A percentile compares a stretch with the other conserved stretches of the same genome.
phyloP scores from a whole-genome alignment of 1,140 invertebrate species.

The Pygmarrhopalites habei region DNA sequence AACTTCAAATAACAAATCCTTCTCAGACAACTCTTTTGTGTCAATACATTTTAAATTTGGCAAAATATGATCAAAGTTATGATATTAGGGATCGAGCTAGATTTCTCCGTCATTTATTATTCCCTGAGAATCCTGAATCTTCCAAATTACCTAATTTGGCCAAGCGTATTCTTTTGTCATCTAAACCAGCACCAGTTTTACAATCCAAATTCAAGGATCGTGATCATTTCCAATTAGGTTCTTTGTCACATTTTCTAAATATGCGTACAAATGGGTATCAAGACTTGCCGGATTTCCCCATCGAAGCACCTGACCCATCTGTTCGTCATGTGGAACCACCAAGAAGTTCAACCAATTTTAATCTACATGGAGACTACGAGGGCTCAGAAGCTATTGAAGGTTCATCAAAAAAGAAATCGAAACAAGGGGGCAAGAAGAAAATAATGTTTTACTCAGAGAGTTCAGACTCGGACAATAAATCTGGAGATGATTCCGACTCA shows the following conservation, averaged over 20 bases:
- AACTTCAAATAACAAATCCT: conserved; percentile 82
- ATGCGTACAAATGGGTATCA: conserved; percentile 75
- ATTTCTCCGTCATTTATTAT: conserved; percentile 73
- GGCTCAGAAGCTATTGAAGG: too few species aligned
- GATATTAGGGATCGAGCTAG: conserved; percentile 92
- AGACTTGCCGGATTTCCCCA: conserved; percentile 78
- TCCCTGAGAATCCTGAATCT: conserved; percentile 50
- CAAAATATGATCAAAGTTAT: conserved; percentile 96
- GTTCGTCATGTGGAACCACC: conserved; percentile 68
- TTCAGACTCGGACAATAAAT: too few species aligned
- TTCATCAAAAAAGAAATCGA: too few species aligned
- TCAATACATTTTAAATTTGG: conserved; percentile 91
- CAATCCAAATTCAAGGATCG: conserved; percentile 63
- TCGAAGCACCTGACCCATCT: conserved; percentile 62
- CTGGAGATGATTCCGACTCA: too few species aligned
- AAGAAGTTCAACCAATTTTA: too few species aligned
- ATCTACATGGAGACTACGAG: conserved; percentile 1
- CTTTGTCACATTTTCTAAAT: conserved; percentile 90
- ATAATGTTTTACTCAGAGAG: too few species aligned
- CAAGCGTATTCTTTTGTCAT: conserved; percentile 76
- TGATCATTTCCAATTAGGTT: conserved; percentile 85
- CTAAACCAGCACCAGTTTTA: conserved; percentile 85
- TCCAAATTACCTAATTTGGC: conserved; percentile 59
- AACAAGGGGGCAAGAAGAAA: conserved; percentile 43
- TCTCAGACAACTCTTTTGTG: conserved; percentile 79